phyloP scores from a whole-genome alignment of 2,113 vertebrate species.

The Gobius niger region DNA sequence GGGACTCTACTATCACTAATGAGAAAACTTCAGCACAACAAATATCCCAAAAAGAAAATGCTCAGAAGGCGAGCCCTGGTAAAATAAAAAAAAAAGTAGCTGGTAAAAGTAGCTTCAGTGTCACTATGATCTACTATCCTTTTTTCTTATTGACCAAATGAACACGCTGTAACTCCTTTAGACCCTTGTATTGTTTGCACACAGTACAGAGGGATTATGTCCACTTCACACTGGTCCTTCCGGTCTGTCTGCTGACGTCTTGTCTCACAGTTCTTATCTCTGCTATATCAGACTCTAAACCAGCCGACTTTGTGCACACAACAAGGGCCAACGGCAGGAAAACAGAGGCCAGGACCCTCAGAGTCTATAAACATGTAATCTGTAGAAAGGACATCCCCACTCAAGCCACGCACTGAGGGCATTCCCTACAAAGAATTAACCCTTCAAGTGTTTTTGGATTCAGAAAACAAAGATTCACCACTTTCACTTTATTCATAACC shows the following conservation, averaged over 20 bases:
- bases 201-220: not conserved
- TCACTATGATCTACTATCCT: too few species aligned
- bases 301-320: conserved; percentile 67
- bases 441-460: not conserved
- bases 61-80: conserved; percentile 15
- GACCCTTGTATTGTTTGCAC: not conserved
- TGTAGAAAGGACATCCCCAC: conserved; percentile 42
- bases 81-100: too few species aligned
- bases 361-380: conserved; percentile 52
- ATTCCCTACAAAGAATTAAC: too few species aligned
- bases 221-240: conserved; percentile 23
- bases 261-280: conserved; percentile 64
- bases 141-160: too few species aligned
- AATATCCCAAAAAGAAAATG: conserved; percentile 34
- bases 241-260: conserved; percentile 31
- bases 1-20: conserved; percentile 28
- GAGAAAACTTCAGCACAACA: conserved; percentile 14
- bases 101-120: too few species aligned
- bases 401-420: conserved; percentile 19
- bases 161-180: too few species aligned
- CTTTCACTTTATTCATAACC: too few species aligned
- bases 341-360: conserved; percentile 38
- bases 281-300: conserved; percentile 65
- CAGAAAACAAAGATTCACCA: too few species aligned
- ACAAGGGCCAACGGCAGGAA: conserved; percentile 63